Evolutionary conservation across 2,113 vertebrate species (phyloP).

Genomic region (Centropus bengalensis): DNA sequence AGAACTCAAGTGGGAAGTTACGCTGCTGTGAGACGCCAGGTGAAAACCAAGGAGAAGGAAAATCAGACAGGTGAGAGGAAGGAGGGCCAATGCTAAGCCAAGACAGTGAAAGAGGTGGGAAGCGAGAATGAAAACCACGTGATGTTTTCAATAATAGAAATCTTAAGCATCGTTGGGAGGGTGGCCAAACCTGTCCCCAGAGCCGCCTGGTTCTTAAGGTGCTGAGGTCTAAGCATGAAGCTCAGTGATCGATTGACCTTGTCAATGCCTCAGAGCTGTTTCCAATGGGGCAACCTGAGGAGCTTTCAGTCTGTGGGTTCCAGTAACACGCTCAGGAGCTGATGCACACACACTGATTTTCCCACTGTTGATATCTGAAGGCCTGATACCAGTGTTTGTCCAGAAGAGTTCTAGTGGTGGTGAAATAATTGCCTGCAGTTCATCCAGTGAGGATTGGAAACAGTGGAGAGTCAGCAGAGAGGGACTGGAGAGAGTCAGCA

Average conservation of each 20-base stretch:
- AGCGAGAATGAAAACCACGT: neutral
- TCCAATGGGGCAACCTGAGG: neutral
- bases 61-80: neutral
- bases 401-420: neutral
- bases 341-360: neutral
- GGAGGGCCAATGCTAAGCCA: neutral
- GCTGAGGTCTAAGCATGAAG: neutral
- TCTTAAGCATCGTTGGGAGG: neutral
- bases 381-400: neutral
- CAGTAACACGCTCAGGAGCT: neutral
- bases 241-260: neutral
- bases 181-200: neutral
- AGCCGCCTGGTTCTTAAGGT: neutral
- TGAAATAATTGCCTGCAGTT: neutral
- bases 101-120: neutral
- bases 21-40: neutral
- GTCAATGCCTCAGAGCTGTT: neutral
- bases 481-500: neutral
- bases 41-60: neutral
- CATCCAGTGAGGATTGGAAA: neutral
- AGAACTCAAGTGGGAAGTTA: neutral
- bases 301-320: neutral
- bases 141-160: neutral
- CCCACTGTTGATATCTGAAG: neutral
- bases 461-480: neutral